A percentile compares a stretch with the other conserved stretches of the same genome.
Conservation (phyloP, 1,140 invertebrate species). For the Steinernema khuongi region DNA sequence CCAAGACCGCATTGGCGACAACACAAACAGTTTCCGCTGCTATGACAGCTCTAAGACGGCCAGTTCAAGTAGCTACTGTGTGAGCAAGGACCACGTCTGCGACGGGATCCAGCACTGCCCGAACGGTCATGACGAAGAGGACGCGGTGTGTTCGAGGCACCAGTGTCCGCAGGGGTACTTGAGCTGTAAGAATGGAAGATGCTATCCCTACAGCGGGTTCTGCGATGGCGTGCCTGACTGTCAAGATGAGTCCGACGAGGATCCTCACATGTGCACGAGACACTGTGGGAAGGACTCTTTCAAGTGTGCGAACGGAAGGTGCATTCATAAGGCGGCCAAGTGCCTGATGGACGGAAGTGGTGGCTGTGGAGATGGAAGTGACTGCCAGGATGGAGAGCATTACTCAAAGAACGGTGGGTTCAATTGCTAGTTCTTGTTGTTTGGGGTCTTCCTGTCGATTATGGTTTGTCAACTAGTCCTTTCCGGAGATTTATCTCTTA, state of each 20-base stretch:
- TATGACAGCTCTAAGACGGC: slow-evolving; percentile 22
- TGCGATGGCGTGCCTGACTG: slow-evolving; percentile 20
- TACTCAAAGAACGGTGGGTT: neutral
- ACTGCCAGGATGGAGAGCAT: slow-evolving; percentile 8
- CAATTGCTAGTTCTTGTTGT: neutral
- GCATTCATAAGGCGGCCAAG: slow-evolving; percentile 73
- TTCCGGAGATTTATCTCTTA: too few species aligned
- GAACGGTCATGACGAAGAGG: slow-evolving; percentile 27
- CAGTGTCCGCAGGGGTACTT: neutral
- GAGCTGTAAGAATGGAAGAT: neutral
- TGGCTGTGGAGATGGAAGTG: slow-evolving; percentile 66
- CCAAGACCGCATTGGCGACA: slow-evolving; percentile 11
- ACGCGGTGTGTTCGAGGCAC: neutral
- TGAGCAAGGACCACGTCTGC: slow-evolving; percentile 28
- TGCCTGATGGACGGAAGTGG: slow-evolving; percentile 69
- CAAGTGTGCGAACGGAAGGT: slow-evolving; percentile 72
- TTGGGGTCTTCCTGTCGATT: too few species aligned
- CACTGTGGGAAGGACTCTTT: slow-evolving; percentile 61
- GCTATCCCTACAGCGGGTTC: slow-evolving; percentile 7
- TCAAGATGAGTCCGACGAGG: slow-evolving; percentile 27
- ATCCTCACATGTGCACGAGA: slow-evolving; percentile 21
- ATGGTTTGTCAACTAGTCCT: too few species aligned
- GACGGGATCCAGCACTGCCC: slow-evolving; percentile 28
- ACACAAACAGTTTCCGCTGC: slow-evolving; percentile 16
- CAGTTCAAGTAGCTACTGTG: slow-evolving; percentile 25